Evolutionary conservation across 2,113 vertebrate genomes (phyloP), one percentile per base, ranked within the genome.

Genomic region (Entosphenus tridentatus): DNA sequence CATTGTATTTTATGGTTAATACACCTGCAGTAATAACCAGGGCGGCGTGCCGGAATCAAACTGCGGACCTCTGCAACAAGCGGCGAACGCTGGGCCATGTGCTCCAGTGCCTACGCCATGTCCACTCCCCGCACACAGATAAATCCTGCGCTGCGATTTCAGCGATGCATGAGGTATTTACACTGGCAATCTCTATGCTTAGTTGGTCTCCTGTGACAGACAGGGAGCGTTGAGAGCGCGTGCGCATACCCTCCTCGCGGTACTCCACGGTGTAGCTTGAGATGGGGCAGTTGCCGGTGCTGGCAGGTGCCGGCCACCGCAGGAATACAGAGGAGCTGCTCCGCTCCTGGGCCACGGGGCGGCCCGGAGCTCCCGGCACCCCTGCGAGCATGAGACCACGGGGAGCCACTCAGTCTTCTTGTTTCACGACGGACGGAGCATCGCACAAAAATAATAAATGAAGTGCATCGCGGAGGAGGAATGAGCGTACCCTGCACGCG

Each of bases 201-300:
- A 39, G 39, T 39, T 39, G 39, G 39, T 39, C 39, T 39, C 39
- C 39, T 39, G 39, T 39, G 39, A 39, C 39, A 39, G 39, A 39
- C 39, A 39, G 39, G 39, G 39, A 39, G 39, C 39, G 39, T 39
- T 5, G 39, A 39, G 39, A 39, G 39, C 6, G 39, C 6, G 39
- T 7, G 39, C 39, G 17, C 73, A 9, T 72, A 96, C 93, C 92
- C 83, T 98, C 93, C 76, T 95, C 88, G 67, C 88, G 82, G 78
- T 89, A 96, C 76, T 98, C 92, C 75, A 97, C 87, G 0, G 83
- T 85, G 79, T 98, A 98, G 72, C 86, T 88, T 56, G 89, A 95
- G 75, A 95, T 88, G 9, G 87, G 81, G 73, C 85, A 87, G 77
- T 93, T 92, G 8, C 87, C 84, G 0, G 92, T 89, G 59, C 86